Percentiles rank a stretch among this genome's conserved stretches.
phyloP scores from a whole-genome alignment of 2,797 vertebrate genomes.

The Margarornis squamiger region DNA sequence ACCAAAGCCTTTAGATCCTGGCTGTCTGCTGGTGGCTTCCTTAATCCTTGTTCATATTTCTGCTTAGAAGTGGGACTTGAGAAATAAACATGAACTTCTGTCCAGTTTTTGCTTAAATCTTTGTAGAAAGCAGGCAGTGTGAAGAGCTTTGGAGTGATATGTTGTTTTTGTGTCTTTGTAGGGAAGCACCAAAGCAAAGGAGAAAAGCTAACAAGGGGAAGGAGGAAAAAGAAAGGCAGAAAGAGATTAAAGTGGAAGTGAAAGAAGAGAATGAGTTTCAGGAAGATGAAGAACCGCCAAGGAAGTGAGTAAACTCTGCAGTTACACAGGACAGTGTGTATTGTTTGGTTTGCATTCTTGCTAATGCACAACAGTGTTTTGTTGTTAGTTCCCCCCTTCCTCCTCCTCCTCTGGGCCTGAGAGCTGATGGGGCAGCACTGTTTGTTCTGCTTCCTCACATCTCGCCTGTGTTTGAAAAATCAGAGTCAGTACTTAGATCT shows the following conservation, averaged over 20 bases:
- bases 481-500: neutral
- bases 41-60: neutral
- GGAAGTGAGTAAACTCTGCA: constrained; percentile 84
- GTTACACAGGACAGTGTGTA: neutral
- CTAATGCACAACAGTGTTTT: neutral
- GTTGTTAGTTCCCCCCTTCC: neutral
- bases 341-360: neutral
- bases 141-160: neutral
- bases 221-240: constrained; percentile 85
- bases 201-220: constrained; percentile 83
- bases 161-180: constrained; percentile 59
- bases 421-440: neutral
- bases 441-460: neutral
- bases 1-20: neutral
- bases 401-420: neutral
- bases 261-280: constrained; percentile 87
- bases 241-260: constrained; percentile 85
- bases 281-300: constrained; percentile 89
- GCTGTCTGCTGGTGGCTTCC: neutral
- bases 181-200: constrained; percentile 87
- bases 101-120: neutral
- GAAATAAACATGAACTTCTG: neutral
- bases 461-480: neutral
- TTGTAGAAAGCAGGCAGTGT: neutral
- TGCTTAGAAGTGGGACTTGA: neutral